Evolutionary conservation across 1,140 invertebrate species (phyloP).

Genomic region (Tetraneura akinire): DNA sequence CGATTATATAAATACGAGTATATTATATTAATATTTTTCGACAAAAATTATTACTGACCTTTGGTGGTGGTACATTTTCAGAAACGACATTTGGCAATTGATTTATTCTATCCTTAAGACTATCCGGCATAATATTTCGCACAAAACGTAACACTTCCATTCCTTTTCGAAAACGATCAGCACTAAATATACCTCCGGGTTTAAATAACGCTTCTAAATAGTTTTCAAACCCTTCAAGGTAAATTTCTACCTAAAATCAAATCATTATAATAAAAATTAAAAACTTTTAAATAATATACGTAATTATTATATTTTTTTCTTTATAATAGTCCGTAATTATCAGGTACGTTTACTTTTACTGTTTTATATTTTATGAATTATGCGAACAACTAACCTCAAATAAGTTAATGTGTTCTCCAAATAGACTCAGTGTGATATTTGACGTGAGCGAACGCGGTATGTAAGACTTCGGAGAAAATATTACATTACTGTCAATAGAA

Average conservation of each 20-base stretch:
- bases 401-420: constrained; percentile 86
- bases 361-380: no score
- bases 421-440: constrained; percentile 85
- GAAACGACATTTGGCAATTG: constrained; percentile 66
- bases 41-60: constrained; percentile 55
- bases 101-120: constrained; percentile 57
- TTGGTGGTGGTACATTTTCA: constrained; percentile 65
- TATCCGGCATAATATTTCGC: constrained; percentile 60
- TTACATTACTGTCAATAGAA: constrained; percentile 76
- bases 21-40: background rate
- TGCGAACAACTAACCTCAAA: constrained; percentile 68
- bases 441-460: constrained; percentile 77
- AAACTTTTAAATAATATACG: background rate
- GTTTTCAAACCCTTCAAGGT: constrained; percentile 82
- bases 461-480: constrained; percentile 88
- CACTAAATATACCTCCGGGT: constrained; percentile 70
- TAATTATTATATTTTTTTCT: background rate
- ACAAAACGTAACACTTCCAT: constrained; percentile 62
- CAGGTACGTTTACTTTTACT: no score
- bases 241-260: constrained; percentile 65
- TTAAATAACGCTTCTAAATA: constrained; percentile 81
- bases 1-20: no score
- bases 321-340: background rate
- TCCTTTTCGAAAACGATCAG: constrained; percentile 65
- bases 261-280: background rate